These are phyloP conservation scores for Tachina lurida DNA, from an alignment of 2,888 invertebrate genomes.

Conservation along the genomic window DNA sequence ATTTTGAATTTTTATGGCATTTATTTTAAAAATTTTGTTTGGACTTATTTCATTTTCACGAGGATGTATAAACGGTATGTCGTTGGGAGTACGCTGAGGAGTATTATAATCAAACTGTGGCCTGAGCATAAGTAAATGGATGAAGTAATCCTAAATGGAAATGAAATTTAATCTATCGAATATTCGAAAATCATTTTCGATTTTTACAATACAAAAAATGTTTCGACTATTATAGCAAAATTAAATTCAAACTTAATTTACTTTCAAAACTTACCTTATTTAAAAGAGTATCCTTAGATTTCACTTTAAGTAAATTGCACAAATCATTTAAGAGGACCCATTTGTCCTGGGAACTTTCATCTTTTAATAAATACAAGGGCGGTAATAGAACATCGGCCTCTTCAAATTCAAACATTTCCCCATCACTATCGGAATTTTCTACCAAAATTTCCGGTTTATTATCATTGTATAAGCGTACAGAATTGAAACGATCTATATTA, in stretches of 20 bases:
- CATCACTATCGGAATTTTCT: slow-evolving; percentile 77
- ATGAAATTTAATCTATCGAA: too few relatives aligned
- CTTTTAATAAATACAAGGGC: slow-evolving; percentile 89
- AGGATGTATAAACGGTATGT: too few relatives aligned
- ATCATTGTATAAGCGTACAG: slow-evolving; percentile 72
- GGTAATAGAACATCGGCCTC: slow-evolving; percentile 91
- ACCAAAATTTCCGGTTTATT: slow-evolving; percentile 73
- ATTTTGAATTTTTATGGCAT: too few relatives aligned
- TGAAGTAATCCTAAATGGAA: too few relatives aligned
- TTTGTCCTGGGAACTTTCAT: slow-evolving; percentile 86
- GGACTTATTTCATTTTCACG: too few relatives aligned
- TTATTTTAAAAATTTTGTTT: too few relatives aligned
- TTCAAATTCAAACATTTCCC: slow-evolving; percentile 90
- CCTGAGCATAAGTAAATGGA: too few relatives aligned
- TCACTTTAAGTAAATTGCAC: slow-evolving; percentile 89
- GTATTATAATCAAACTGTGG: too few relatives aligned
- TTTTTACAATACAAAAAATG: too few relatives aligned
- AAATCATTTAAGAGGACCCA: slow-evolving; percentile 93
- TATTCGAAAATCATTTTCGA: too few relatives aligned
- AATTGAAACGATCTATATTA: slow-evolving; percentile 74
- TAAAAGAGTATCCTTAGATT: slow-evolving; percentile 90
- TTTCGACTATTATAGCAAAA: neutral
- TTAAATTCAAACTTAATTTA: neutral
- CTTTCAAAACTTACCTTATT: slow-evolving; percentile 84
- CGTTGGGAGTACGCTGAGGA: too few relatives aligned